Evolutionary conservation across 2,113 vertebrate species (phyloP), one percentile per base, ranked within the genome.

Genomic region (Empidonax alnorum): DNA sequence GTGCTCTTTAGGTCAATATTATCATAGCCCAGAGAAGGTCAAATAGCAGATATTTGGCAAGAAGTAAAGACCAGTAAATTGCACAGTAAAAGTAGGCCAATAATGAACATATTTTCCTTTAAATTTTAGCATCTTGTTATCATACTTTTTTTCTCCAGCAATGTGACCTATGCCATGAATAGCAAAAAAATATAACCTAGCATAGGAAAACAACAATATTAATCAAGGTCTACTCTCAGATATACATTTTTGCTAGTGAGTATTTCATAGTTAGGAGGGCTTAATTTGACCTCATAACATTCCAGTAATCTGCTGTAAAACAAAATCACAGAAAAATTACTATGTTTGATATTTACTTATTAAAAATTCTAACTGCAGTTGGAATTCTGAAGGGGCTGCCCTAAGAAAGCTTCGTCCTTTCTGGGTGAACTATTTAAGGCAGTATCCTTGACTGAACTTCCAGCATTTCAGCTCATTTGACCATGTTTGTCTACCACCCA

Each of bases 361-460:
- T 72, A 90, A 65, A 95, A 93, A 71, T 44, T 72, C 12, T 66
- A 85, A 83, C 35, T 90, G 63, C 65, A 80, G 13, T 28, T 52
- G 74, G 87, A 95, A 78, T 96, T 94, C 69, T 94, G 73, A 82
- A 85, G 90, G 59, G 72, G 72, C 82, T 93, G 77, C 93, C 79
- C 71, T 80, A 91, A 80, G 66, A 93, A 89, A 87, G 69, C 37
- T 87, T 73, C 65, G 53, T 85, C 88, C 89, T 91, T 93, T 86
- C 88, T 84, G 86, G 86, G 56, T 78, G 78, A 87, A 90, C 91
- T 96, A 93, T 92, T 97, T 95, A 83, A 92, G 91, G 90, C 91
- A 77, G 63, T 93, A 92, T 95, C 95, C 96, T 94, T 89, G 93
- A 87, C 66, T 95, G 96, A 97, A 97, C 95, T 95, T 94, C 44